These are phyloP conservation scores for Cantharis nigra DNA, from an alignment of 2,888 invertebrate species.

Conservation along the genomic window DNA sequence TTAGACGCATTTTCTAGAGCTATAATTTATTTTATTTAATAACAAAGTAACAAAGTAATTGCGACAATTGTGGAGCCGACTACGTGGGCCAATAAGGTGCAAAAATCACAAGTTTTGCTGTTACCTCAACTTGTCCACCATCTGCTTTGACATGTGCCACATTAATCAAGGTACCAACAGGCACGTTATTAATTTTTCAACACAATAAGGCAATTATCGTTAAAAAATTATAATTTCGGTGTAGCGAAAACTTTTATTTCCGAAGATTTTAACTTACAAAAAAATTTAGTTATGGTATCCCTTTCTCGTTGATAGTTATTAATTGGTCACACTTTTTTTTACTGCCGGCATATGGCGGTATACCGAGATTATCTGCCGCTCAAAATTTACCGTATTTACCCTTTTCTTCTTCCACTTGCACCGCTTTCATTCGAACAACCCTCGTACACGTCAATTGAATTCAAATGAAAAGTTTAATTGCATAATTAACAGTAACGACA, in stretches of 20 bases:
- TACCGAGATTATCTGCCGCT: background rate
- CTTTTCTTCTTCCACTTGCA: background rate
- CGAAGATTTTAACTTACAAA: background rate
- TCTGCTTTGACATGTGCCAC: constrained; percentile 10
- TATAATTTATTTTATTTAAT: background rate
- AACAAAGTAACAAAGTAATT: background rate
- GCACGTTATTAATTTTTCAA: constrained; percentile 7
- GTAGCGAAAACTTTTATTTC: background rate
- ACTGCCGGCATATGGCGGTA: background rate
- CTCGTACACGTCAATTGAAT: background rate
- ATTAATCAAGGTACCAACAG: constrained; percentile 1
- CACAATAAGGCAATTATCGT: background rate
- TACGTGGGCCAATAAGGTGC: background rate
- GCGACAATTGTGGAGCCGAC: background rate
- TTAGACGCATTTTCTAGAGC: background rate
- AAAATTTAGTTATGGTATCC: constrained; percentile 18
- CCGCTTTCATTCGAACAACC: background rate
- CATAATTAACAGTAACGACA: constrained; percentile 14
- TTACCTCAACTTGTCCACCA: background rate
- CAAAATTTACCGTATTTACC: background rate
- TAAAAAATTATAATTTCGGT: background rate
- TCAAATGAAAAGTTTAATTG: background rate
- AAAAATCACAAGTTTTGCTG: background rate
- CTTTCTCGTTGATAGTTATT: constrained; percentile 35
- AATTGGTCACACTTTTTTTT: constrained; percentile 30